A percentile compares a stretch with the other conserved stretches of the same genome.
phyloP scores from a whole-genome alignment of 2,888 invertebrate species.

The Synanthedon andrenaeformis region DNA sequence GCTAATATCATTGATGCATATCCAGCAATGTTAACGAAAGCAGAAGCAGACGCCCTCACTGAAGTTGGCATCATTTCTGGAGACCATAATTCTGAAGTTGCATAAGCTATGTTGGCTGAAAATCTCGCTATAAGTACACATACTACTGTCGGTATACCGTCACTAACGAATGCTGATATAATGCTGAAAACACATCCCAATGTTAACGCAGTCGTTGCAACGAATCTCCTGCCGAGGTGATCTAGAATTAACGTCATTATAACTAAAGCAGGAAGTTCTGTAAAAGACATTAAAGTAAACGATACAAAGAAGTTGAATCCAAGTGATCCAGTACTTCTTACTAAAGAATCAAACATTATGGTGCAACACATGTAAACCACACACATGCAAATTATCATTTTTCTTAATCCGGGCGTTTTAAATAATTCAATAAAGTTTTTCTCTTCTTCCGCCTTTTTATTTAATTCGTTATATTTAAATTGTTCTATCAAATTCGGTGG shows the following conservation, averaged over 20 bases:
- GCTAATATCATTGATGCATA: slow-evolving; percentile 3
- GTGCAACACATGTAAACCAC: slow-evolving; percentile 5
- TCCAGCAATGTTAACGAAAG: slow-evolving; percentile 4
- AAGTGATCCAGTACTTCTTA: slow-evolving; percentile 5
- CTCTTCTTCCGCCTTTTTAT: slow-evolving; percentile 1
- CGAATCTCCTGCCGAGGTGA: slow-evolving; percentile 6
- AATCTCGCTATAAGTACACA: slow-evolving; percentile 7
- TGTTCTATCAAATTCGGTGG: slow-evolving; percentile 5
- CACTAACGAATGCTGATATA: slow-evolving; percentile 4
- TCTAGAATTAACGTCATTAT: slow-evolving; percentile 7
- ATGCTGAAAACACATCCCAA: slow-evolving; percentile 3
- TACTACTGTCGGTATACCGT: slow-evolving; percentile 5
- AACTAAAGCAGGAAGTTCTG: slow-evolving; percentile 7
- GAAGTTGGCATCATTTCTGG: slow-evolving; percentile 6
- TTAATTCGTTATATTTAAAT: slow-evolving; percentile 1
- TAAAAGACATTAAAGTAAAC: slow-evolving; percentile 7
- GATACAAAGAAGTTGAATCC: slow-evolving; percentile 7
- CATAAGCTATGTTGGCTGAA: slow-evolving; percentile 5
- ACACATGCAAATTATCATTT: slow-evolving; percentile 4
- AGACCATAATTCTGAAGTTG: slow-evolving; percentile 6
- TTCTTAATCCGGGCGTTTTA: slow-evolving; percentile 4
- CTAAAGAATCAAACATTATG: slow-evolving; percentile 6
- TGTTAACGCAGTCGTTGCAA: background rate
- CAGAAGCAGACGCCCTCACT: slow-evolving; percentile 5
- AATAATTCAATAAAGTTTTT: slow-evolving; percentile 3